Base-by-base conservation (phyloP, 1,140 invertebrate species). In the Hyles euphorbiae region DNA sequence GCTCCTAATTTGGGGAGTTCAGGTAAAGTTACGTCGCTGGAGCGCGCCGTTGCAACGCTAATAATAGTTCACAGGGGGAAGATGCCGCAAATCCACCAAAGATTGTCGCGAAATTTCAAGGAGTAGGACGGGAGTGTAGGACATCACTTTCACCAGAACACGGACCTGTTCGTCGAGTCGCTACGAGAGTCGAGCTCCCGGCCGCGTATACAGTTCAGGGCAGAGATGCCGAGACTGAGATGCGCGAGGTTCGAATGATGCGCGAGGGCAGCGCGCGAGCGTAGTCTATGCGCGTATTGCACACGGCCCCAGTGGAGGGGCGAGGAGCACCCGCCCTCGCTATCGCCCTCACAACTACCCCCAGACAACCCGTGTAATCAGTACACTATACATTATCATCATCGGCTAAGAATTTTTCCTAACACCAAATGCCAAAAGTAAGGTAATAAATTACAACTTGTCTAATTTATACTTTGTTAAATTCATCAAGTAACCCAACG, bases 181-280 rank as follows among this genome's bases (percentile, higher is more conserved):
- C 76, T 80, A 83, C 81, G 81, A 82, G 87, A 88, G 82, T 81
- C 74, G 68, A 70, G 67, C 78, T 86, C 81, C 75, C 78, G 85
- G 63, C 77, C 84, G 78, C 81, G 82, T 85, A 56, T 84, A 78
- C 74, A 79, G 83, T 82, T 60, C 79, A 81, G 78, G 81, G 82
- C 81, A 70, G 58, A 74, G 75, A 61, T 83, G 83, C 86, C 83
- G 68, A 81, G 80, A 87, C 83, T 88, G 81, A 74, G 78, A 76
- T 85, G 79, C 84, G 83, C 83, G 78, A 81, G 79, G 83, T 83
- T 90, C 89, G 89, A 90, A 85, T 90, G 87, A 78, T 84, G 86
- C 74, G 79, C 74, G 75, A 83, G 82, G 76, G 76, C 78, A 81
- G 57, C 63, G 67, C 56, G 74, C 76, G 71, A 78, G 70, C 77